Evolutionary conservation across 2,113 vertebrate genomes (phyloP).

Genomic region (Muntiacus muntjak): DNA sequence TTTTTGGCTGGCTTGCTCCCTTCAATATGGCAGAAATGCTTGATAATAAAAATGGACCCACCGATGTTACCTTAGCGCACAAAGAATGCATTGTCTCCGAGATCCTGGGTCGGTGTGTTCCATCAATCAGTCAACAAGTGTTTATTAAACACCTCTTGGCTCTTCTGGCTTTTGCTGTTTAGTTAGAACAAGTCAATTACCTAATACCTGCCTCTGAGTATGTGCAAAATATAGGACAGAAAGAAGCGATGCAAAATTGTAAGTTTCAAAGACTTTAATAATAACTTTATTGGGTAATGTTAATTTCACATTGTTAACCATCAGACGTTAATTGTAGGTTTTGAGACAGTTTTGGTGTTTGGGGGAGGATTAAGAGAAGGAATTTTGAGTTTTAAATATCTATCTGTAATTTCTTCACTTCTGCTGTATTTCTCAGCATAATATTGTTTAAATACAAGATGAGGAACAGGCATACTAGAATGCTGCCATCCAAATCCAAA

Average conservation of each 20-base stretch:
- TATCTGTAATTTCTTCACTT: background rate
- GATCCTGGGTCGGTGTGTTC: background rate
- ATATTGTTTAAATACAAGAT: background rate
- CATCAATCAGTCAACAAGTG: constrained; percentile 53
- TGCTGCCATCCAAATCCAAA: background rate
- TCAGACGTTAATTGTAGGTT: background rate
- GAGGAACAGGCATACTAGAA: background rate
- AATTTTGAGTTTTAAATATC: background rate
- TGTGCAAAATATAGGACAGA: background rate
- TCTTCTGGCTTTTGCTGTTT: background rate
- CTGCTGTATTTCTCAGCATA: background rate
- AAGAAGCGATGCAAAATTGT: background rate
- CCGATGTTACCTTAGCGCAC: background rate
- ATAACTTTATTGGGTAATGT: background rate
- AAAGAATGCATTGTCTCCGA: constrained; percentile 39
- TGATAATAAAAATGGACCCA: background rate
- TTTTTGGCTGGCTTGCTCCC: background rate
- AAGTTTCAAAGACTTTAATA: background rate
- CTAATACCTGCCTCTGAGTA: background rate
- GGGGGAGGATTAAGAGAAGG: background rate
- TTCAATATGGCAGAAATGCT: background rate
- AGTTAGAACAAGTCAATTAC: constrained; percentile 2
- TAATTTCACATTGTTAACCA: background rate
- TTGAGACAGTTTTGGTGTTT: background rate
- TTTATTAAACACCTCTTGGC: constrained; percentile 49